Evolutionary conservation across 2,113 vertebrate genomes (phyloP).

Genomic region (Glaucomys volans): DNA sequence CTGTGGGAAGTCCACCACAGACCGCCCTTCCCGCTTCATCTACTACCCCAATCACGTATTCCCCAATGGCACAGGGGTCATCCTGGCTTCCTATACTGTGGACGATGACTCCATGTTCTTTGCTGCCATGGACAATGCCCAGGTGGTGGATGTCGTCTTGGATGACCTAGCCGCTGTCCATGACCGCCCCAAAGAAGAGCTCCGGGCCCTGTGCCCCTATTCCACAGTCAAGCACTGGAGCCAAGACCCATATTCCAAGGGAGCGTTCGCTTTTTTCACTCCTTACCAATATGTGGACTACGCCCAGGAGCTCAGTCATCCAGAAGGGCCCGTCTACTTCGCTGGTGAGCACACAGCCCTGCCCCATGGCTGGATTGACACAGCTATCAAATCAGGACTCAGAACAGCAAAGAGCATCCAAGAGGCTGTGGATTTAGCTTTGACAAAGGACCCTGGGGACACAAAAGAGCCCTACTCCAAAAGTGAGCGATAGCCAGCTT

Average conservation of each 20-base stretch:
- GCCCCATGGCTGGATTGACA: constrained; percentile 93
- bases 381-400: constrained; percentile 89
- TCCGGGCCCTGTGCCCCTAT: constrained; percentile 78
- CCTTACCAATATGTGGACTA: constrained; percentile 90
- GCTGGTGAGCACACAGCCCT: constrained; percentile 90
- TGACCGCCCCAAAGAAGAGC: constrained; percentile 67
- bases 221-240: constrained; percentile 90
- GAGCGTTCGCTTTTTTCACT: constrained; percentile 89
- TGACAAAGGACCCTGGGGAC: neutral
- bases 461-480: neutral
- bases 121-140: constrained; percentile 79
- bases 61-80: constrained; percentile 74
- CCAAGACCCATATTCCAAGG: constrained; percentile 88
- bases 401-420: constrained; percentile 88
- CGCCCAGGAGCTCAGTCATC: constrained; percentile 83
- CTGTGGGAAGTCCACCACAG: constrained; percentile 88
- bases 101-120: constrained; percentile 88
- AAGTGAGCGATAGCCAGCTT: constrained; percentile 8
- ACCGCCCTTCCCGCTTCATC: constrained; percentile 68
- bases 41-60: constrained; percentile 84
- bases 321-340: constrained; percentile 88
- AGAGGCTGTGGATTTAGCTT: neutral
- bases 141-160: constrained; percentile 78
- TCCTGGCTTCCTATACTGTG: constrained; percentile 92
- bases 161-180: constrained; percentile 90